Percentiles rank a stretch among this genome's conserved stretches.
phyloP scores from a whole-genome alignment of 1,140 invertebrate genomes.

The Pemphigus obesinymphae region DNA sequence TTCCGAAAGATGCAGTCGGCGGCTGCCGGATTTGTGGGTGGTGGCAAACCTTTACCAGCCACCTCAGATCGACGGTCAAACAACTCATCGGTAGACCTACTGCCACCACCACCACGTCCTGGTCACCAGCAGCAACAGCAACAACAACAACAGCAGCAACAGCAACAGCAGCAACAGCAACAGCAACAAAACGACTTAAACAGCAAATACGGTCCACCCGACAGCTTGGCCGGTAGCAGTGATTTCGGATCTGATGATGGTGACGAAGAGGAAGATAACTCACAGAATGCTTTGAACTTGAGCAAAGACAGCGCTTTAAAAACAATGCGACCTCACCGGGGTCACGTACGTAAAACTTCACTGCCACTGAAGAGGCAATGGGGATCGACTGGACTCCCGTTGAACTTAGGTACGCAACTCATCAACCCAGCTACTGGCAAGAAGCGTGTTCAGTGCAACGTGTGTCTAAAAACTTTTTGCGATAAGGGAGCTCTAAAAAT shows the following conservation, averaged over 20 bases:
- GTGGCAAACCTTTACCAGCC: slow-evolving; percentile 51
- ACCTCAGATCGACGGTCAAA: slow-evolving; percentile 53
- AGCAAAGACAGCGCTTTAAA: slow-evolving; percentile 53
- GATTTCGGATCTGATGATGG: slow-evolving; percentile 61
- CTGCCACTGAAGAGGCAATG: slow-evolving; percentile 86
- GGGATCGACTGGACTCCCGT: slow-evolving; percentile 68
- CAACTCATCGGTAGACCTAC: slow-evolving; percentile 49
- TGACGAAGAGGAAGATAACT: slow-evolving; percentile 60
- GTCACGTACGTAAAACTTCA: slow-evolving; percentile 64
- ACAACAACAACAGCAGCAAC: slow-evolving; percentile 24
- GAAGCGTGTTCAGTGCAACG: slow-evolving; percentile 96
- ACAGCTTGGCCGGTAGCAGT: slow-evolving; percentile 49
- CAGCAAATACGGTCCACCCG: slow-evolving; percentile 6
- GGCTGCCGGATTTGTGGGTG: slow-evolving; percentile 48
- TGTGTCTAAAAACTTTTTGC: slow-evolving; percentile 98
- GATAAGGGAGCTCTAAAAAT: slow-evolving; percentile 99
- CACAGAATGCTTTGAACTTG: slow-evolving; percentile 64
- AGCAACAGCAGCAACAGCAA: slow-evolving; percentile 17
- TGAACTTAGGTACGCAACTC: slow-evolving; percentile 81
- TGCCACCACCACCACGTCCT: slow-evolving; percentile 43
- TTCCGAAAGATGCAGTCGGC: slow-evolving; percentile 68
- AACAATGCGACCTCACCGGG: slow-evolving; percentile 49
- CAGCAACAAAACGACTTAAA: slow-evolving; percentile 38
- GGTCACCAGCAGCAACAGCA: slow-evolving; percentile 28
- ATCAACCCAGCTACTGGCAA: slow-evolving; percentile 89